Evolutionary conservation across 2,113 vertebrate species (phyloP), one percentile per base, ranked within the genome.

Genomic region (Anas platyrhynchos): DNA sequence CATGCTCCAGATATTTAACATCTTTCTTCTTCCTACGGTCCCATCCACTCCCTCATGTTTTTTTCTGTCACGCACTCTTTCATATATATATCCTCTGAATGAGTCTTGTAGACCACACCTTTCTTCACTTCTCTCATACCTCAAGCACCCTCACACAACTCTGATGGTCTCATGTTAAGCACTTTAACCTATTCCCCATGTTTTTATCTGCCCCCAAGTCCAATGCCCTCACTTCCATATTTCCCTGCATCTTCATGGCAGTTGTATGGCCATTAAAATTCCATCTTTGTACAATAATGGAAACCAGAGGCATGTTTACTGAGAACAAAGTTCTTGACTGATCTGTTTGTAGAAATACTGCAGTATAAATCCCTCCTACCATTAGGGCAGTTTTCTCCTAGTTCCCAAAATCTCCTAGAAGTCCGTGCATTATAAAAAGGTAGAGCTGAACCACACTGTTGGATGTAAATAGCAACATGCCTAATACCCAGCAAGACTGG

Each of bases 41-140:
- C 16, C 29, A 72, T 4, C 10, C 18, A 63, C 31, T 41, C 3
- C n/a, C 48, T 69, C 34, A 13, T 32, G 10, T 67, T 74, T 68
- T 68, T 92, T 41, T 8, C 61, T 61, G 65, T 9, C 2, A 6
- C 27, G 61, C 34, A 6, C 22, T 66, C 3, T 0, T 36, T 62
- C 41, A 41, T 31, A 31, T 27, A 38, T 2, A 43, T 18, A 59
- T 25, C 12, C 34, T 88, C n/a, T 50, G 6, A 58, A 18, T 18
- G 73, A 76, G 36, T n/a, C 22, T 55, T 0, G 0, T 14, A 48
- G n/a, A 43, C 2, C 44, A 62, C 17, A 59, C 6, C 8, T 43
- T 63, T 59, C 12, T 84, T 54, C 31, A 16, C 7, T 36, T 3
- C 4, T 61, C 43, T 67, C 41, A 48, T 16, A 18, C 31, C 31